Evolutionary conservation across 2,113 vertebrate species (phyloP).

Genomic region (Girardinichthys multiradiatus): DNA sequence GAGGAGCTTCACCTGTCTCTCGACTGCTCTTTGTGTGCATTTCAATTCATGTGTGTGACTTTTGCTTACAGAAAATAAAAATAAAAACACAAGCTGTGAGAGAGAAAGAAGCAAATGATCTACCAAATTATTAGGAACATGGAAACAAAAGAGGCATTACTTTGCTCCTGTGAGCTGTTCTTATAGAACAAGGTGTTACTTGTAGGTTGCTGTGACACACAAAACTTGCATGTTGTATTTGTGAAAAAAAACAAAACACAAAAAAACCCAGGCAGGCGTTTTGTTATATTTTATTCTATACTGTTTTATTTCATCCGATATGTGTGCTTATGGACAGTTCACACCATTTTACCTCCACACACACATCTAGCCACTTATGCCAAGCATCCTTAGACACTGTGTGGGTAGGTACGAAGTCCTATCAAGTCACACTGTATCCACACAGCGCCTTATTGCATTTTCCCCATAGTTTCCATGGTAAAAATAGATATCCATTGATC

Average conservation of each 20-base stretch:
- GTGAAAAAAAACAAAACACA: slow-evolving; percentile 8
- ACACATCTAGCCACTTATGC: slow-evolving; percentile 44
- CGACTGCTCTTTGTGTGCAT: slow-evolving; percentile 46
- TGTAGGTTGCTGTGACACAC: slow-evolving; percentile 5
- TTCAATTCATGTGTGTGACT: slow-evolving; percentile 20
- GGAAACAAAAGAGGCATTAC: neutral
- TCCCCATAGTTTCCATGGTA: slow-evolving; percentile 59
- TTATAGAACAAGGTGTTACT: neutral
- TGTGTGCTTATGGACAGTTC: slow-evolving; percentile 81
- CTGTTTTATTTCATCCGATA: slow-evolving; percentile 78
- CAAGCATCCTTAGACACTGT: slow-evolving; percentile 21
- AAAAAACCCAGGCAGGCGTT: slow-evolving; percentile 48
- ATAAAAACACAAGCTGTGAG: slow-evolving; percentile 4
- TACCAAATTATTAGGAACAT: neutral
- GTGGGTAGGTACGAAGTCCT: slow-evolving; percentile 54
- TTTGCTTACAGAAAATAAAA: slow-evolving; percentile 11
- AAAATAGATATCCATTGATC: slow-evolving; percentile 75
- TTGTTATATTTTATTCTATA: slow-evolving; percentile 80
- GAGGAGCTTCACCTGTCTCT: slow-evolving; percentile 72
- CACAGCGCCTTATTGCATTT: slow-evolving; percentile 81
- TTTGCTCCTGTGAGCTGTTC: neutral
- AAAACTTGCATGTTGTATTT: neutral
- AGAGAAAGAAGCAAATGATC: neutral
- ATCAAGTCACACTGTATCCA: slow-evolving; percentile 55
- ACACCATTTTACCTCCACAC: slow-evolving; percentile 47